A percentile compares a stretch with the other conserved stretches of the same genome.
Evolutionary conservation across 2,797 vertebrate species (phyloP).

Genomic region (Hephaestus fuliginosus): DNA sequence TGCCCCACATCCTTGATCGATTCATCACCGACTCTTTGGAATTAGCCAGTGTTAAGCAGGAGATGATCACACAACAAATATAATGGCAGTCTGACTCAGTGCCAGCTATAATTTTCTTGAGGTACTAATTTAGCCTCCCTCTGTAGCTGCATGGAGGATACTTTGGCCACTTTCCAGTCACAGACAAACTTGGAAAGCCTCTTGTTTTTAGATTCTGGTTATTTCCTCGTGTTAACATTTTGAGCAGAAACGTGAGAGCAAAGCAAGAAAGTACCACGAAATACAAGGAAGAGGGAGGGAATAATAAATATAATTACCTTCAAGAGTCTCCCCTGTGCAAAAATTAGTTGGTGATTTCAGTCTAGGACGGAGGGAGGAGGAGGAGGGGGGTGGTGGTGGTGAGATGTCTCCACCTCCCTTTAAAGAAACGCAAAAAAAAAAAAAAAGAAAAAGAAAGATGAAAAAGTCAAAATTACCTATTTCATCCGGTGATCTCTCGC

Average conservation of each 20-base stretch:
- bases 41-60: background rate
- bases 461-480: slow-evolving; percentile 58
- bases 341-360: slow-evolving; percentile 66
- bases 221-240: background rate
- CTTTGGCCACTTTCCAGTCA: slow-evolving; percentile 15
- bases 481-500: slow-evolving; percentile 21
- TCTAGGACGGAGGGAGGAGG: slow-evolving; percentile 61
- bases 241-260: slow-evolving; percentile 13
- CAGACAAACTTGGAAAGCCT: slow-evolving; percentile 9
- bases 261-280: slow-evolving; percentile 22
- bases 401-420: slow-evolving; percentile 74
- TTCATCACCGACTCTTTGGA: background rate
- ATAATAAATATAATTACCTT: slow-evolving; percentile 83
- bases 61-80: background rate
- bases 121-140: slow-evolving; percentile 1
- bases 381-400: slow-evolving; percentile 49
- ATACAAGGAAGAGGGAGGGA: slow-evolving; percentile 2
- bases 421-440: slow-evolving; percentile 54
- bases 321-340: slow-evolving; percentile 79
- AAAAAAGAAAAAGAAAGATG: too few relatives aligned
- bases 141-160: slow-evolving; percentile 1
- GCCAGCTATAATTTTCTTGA: slow-evolving; percentile 1
- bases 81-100: slow-evolving; percentile 1
- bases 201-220: background rate
- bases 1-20: background rate